These are phyloP conservation scores for Calliphora vicina DNA, from an alignment of 1,140 invertebrate species.

Conservation along the genomic window DNA sequence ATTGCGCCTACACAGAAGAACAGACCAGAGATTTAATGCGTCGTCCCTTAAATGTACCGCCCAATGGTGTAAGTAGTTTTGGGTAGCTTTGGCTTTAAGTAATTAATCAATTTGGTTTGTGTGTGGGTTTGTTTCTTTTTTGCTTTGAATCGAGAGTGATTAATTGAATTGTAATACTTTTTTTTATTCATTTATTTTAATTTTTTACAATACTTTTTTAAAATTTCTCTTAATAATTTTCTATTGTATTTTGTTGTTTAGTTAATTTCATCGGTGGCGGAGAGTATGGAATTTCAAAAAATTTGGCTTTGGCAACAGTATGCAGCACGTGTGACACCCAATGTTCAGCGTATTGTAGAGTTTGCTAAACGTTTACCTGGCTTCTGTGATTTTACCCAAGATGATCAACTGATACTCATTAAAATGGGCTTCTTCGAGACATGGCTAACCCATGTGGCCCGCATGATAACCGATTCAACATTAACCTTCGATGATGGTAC, in stretches of 20 bases:
- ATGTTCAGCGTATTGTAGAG: slow-evolving; percentile 90
- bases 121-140: not conserved
- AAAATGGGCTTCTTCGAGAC: slow-evolving; percentile 97
- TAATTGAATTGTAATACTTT: not conserved
- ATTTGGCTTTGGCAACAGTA: slow-evolving; percentile 82
- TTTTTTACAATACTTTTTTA: not conserved
- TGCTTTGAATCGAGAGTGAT: not conserved
- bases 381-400: slow-evolving; percentile 86
- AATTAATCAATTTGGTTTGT: not conserved
- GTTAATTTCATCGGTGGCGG: slow-evolving; percentile 68
- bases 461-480: slow-evolving; percentile 80
- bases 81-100: not conserved
- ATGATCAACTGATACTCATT: slow-evolving; percentile 93
- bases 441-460: slow-evolving; percentile 88
- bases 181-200: not conserved
- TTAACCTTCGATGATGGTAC: slow-evolving; percentile 94
- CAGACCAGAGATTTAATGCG: slow-evolving; percentile 76
- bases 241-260: not conserved
- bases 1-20: slow-evolving; percentile 91
- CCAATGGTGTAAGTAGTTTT: slow-evolving; percentile 60
- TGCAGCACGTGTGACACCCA: slow-evolving; percentile 80
- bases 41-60: slow-evolving; percentile 62
- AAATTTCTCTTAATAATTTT: not conserved
- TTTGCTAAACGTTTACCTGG: slow-evolving; percentile 92
- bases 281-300: slow-evolving; percentile 73